Percentiles rank a stretch among this genome's conserved stretches.
Evolutionary conservation across 2,888 invertebrate species (phyloP).

Genomic region (Resseliella maxima): DNA sequence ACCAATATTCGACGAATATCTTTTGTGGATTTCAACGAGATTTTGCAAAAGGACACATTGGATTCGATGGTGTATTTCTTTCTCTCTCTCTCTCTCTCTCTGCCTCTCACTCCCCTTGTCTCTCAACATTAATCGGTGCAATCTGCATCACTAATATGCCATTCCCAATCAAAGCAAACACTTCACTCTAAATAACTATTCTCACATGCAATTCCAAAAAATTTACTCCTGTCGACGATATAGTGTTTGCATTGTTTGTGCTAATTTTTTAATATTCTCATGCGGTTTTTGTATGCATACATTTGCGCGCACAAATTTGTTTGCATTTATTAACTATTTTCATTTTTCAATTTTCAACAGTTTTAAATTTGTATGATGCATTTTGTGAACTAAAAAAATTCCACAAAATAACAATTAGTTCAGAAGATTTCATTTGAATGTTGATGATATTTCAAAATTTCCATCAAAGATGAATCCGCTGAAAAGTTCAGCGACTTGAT

Average conservation of each 20-base stretch:
- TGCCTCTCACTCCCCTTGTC: too few relatives aligned
- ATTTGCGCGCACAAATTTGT: not conserved
- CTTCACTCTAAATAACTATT: not conserved
- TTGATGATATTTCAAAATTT: not conserved
- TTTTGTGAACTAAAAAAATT: not conserved
- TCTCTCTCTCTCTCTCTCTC: too few relatives aligned
- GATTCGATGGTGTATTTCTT: conserved; percentile 23
- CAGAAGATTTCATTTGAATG: not conserved
- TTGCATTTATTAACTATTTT: not conserved
- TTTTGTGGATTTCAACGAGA: too few relatives aligned
- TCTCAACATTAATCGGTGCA: conserved; percentile 37
- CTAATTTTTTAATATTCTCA: conserved; percentile 20
- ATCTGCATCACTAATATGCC: not conserved
- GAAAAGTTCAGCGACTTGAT: too few relatives aligned
- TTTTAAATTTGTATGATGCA: not conserved
- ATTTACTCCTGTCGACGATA: not conserved
- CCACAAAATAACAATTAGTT: too few relatives aligned
- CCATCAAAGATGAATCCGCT: not conserved
- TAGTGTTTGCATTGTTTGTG: not conserved
- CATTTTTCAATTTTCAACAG: not conserved
- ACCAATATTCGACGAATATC: too few relatives aligned
- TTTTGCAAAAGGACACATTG: conserved; percentile 25
- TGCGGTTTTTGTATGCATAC: not conserved
- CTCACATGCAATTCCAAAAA: not conserved
- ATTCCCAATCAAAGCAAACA: not conserved